Evolutionary conservation across 2,113 vertebrate species (phyloP).

Genomic region (Engraulis encrasicolus): DNA sequence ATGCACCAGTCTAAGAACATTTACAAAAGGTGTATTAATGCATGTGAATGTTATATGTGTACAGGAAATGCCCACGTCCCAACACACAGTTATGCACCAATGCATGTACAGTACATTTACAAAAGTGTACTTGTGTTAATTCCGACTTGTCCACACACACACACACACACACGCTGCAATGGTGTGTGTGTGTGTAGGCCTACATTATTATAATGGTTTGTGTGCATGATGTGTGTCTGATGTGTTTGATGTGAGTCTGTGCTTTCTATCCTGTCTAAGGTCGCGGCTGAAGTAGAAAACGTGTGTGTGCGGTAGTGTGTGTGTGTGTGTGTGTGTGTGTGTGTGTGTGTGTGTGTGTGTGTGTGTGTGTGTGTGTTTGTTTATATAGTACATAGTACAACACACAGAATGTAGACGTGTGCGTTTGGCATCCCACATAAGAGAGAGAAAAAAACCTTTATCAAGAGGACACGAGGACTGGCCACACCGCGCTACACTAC

Average conservation of each 20-base stretch:
- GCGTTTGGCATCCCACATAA: not conserved
- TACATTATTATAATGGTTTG: not conserved
- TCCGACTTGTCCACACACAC: too few relatives aligned
- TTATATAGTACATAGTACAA: not conserved
- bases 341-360: too few relatives aligned
- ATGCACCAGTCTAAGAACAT: not conserved
- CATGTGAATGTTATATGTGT: not conserved
- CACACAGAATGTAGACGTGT: not conserved
- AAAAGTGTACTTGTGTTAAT: too few relatives aligned
- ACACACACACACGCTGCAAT: not conserved
- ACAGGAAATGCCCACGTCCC: not conserved
- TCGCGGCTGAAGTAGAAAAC: not conserved
- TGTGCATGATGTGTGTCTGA: slow-evolving; percentile 64
- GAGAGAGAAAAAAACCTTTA: not conserved
- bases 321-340: too few relatives aligned
- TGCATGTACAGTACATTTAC: too few relatives aligned
- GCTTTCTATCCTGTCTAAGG: not conserved
- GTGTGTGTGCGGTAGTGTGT: too few relatives aligned
- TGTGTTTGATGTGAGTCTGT: slow-evolving; percentile 38
- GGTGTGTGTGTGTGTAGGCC: not conserved
- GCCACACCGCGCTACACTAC: not conserved
- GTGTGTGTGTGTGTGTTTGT: too few relatives aligned
- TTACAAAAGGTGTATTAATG: not conserved
- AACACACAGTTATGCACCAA: not conserved
- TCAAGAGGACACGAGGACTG: not conserved